Conservation (phyloP, 2,113 vertebrate genomes). For the Jacana jacana region DNA sequence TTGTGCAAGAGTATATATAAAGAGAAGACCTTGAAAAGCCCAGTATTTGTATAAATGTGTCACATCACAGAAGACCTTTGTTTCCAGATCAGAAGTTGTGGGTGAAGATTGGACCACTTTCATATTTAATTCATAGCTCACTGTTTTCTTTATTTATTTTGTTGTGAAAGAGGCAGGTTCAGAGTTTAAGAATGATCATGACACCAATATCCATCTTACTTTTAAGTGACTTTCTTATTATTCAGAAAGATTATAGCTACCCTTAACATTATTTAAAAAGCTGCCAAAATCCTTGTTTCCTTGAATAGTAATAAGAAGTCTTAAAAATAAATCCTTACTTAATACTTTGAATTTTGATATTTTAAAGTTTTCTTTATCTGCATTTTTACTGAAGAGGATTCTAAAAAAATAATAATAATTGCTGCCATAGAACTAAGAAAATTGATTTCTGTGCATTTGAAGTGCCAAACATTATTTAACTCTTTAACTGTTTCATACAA, state of each 20-base stretch:
- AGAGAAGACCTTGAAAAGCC: background rate
- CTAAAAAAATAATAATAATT: background rate
- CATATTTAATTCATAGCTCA: background rate
- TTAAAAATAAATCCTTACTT: background rate
- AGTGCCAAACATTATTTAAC: background rate
- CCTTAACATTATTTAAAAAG: background rate
- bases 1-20: background rate
- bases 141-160: background rate
- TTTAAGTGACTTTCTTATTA: background rate
- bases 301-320: background rate
- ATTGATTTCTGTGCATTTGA: background rate
- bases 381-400: background rate
- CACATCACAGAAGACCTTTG: background rate
- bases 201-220: background rate
- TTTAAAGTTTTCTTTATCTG: background rate
- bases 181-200: background rate
- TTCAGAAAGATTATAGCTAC: background rate
- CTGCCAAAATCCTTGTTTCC: background rate
- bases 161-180: background rate
- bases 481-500: too few species aligned
- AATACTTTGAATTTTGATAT: background rate
- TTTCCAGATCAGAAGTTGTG: background rate
- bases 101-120: background rate
- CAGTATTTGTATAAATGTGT: background rate
- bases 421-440: background rate